A percentile compares a stretch with the other conserved stretches of the same genome.
Conservation (phyloP, 2,113 vertebrate species). For the Notiomystis cincta region DNA sequence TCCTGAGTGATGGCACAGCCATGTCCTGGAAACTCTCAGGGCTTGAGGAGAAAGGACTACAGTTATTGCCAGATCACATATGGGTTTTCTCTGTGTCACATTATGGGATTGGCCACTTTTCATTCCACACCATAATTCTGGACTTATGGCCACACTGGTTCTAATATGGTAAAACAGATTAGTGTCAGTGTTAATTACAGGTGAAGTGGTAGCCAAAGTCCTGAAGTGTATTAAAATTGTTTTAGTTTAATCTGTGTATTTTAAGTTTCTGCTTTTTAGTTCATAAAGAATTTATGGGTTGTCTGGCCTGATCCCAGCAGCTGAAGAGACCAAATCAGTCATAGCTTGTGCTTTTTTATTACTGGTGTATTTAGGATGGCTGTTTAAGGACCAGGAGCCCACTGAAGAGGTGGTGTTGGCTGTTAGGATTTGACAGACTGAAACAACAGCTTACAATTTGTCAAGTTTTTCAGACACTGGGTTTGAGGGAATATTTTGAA, state of each 20-base stretch:
- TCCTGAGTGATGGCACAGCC: background rate
- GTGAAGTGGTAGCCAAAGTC: background rate
- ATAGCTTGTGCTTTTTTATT: background rate
- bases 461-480: background rate
- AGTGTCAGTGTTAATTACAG: background rate
- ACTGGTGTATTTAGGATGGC: background rate
- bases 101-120: background rate
- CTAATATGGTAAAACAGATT: background rate
- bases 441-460: background rate
- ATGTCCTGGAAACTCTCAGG: background rate
- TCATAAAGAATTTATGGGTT: slow-evolving; percentile 14
- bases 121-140: background rate
- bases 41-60: background rate
- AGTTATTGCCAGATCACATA: background rate
- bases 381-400: background rate
- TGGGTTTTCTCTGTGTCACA: background rate
- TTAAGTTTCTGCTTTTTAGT: slow-evolving; percentile 19
- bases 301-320: slow-evolving; percentile 13
- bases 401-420: background rate
- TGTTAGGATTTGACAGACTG: background rate
- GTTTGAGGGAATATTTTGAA: background rate
- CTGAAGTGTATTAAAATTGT: background rate
- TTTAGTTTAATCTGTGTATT: slow-evolving; percentile 26
- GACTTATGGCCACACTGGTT: background rate
- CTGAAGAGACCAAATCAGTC: slow-evolving; percentile 2